phyloP scores from a whole-genome alignment of 1,140 invertebrate genomes.

The Hermatobates lingyangjiaoensis region DNA sequence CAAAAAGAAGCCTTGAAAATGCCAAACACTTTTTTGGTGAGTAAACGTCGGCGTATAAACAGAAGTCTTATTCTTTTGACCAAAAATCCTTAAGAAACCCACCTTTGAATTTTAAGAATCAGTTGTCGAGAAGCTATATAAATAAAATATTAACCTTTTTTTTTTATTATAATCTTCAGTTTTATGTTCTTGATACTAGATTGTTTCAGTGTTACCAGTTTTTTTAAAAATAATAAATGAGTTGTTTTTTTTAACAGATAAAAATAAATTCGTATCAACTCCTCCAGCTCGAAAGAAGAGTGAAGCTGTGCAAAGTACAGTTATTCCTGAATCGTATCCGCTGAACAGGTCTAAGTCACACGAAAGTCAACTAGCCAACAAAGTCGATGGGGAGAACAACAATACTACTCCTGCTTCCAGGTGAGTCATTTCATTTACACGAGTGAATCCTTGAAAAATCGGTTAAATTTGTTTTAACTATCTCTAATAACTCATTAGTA shows the following conservation, averaged over 20 bases:
- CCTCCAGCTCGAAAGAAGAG: constrained; percentile 57
- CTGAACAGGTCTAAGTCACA: constrained; percentile 80
- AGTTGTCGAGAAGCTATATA: too few species aligned
- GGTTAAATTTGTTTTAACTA: not conserved
- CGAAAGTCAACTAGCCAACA: constrained; percentile 57
- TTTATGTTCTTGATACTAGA: too few species aligned
- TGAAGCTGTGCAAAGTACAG: constrained; percentile 27
- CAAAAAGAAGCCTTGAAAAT: too few species aligned
- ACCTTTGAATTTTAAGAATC: too few species aligned
- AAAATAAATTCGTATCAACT: constrained; percentile 45
- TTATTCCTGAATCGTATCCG: constrained; percentile 36
- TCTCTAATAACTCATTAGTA: not conserved
- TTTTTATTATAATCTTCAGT: too few species aligned
- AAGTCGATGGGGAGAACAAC: constrained; percentile 16
- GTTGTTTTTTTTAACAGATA: constrained; percentile 11
- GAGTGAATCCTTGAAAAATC: not conserved
- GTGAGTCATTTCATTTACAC: not conserved
- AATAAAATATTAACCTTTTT: too few species aligned
- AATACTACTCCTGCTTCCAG: constrained; percentile 6
- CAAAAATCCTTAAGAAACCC: too few species aligned
- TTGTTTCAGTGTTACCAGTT: too few species aligned
- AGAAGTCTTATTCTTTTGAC: too few species aligned
- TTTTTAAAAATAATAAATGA: too few species aligned
- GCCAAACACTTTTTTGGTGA: too few species aligned
- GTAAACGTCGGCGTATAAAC: too few species aligned